phyloP scores from a whole-genome alignment of 1,140 invertebrate species.

The Holcopasites calliopsidis region DNA sequence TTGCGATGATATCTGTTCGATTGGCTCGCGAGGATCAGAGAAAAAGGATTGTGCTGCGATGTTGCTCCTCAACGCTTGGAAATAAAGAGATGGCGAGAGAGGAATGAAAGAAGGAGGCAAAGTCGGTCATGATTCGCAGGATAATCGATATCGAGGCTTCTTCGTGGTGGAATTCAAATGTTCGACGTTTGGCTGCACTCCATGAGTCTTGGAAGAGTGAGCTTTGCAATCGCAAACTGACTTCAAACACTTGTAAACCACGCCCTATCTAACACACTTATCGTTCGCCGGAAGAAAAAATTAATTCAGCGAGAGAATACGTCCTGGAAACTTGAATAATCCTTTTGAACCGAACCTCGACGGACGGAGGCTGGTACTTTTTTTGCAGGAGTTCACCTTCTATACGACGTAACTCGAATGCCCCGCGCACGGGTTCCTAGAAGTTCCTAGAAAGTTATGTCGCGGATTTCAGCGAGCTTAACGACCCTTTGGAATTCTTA shows the following conservation, averaged over 20 bases:
- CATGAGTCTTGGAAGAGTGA: conserved; percentile 16
- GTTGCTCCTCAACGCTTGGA: too few relatives aligned
- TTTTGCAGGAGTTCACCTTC: not conserved
- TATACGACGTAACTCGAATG: not conserved
- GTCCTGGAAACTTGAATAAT: not conserved
- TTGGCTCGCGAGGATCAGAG: too few relatives aligned
- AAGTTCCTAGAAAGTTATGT: conserved; percentile 42
- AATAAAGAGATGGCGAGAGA: not conserved
- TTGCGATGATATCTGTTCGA: too few relatives aligned
- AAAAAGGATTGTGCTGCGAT: too few relatives aligned
- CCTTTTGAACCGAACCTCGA: not conserved
- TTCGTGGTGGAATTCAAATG: conserved; percentile 36
- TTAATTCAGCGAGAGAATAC: too few relatives aligned
- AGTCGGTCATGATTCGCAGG: conserved; percentile 22
- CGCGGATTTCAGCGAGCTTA: conserved; percentile 40
- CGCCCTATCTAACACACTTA: not conserved
- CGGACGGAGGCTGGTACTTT: not conserved
- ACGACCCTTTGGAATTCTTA: conserved; percentile 46
- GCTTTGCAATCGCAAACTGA: conserved; percentile 29
- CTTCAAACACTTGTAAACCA: not conserved
- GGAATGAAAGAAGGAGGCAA: conserved; percentile 3
- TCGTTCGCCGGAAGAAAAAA: too few relatives aligned
- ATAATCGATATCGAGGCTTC: conserved; percentile 47
- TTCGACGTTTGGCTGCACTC: conserved; percentile 53
- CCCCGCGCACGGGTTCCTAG: conserved; percentile 26